phyloP scores from a whole-genome alignment of 2,888 invertebrate species.

The Epirrhoe alternata region DNA sequence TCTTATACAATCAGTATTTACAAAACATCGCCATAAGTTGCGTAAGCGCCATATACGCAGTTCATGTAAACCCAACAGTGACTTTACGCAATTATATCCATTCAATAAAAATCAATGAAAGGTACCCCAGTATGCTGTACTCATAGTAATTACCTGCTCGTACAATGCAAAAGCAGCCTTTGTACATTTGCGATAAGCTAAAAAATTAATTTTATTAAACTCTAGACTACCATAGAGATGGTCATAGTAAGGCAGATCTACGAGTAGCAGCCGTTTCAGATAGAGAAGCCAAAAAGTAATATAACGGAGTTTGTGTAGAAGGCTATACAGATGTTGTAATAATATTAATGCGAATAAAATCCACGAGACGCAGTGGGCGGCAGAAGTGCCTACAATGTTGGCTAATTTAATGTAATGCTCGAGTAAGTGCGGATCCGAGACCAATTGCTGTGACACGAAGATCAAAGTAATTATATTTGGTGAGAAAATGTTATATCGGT shows the following conservation, averaged over 20 bases:
- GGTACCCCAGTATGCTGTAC: neutral
- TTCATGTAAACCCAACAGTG: conserved; percentile 13
- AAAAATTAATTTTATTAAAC: too few species aligned
- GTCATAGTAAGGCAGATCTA: too few species aligned
- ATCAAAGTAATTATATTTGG: conserved; percentile 20
- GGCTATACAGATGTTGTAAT: conserved; percentile 32
- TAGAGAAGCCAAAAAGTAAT: too few species aligned
- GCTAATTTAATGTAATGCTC: conserved; percentile 30
- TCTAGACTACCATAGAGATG: too few species aligned
- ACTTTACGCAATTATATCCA: conserved; percentile 25
- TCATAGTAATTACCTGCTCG: too few species aligned
- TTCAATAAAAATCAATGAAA: conserved; percentile 22
- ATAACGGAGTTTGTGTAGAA: neutral
- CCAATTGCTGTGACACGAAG: conserved; percentile 31
- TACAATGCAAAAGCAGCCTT: too few species aligned
- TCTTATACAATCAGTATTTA: neutral
- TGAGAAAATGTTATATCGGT: neutral
- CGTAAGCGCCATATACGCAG: neutral
- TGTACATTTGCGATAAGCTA: too few species aligned
- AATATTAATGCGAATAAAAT: conserved; percentile 35
- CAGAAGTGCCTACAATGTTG: conserved; percentile 34
- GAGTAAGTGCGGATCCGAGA: conserved; percentile 20
- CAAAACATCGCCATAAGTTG: neutral
- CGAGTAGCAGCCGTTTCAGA: too few species aligned
- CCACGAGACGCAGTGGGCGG: conserved; percentile 27